Conservation (phyloP, 92 coral and sea anemone genomes). For the Hydrozoanthus gracilis region DNA sequence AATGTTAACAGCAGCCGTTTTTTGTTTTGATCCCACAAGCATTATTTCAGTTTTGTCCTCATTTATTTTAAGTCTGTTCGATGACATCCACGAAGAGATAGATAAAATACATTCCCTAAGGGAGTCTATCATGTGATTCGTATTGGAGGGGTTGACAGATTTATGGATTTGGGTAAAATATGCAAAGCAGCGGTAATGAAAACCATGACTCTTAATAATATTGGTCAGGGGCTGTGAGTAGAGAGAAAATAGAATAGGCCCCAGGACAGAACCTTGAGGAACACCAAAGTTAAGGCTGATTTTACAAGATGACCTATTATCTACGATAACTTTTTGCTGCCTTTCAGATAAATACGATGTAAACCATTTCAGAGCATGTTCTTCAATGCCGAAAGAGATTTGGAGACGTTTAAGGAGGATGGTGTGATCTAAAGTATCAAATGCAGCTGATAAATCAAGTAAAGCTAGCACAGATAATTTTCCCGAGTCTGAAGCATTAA, state of each 20-base stretch:
- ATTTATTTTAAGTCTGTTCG: neutral
- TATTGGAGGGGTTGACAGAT: conserved; percentile 12
- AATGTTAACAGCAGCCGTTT: neutral
- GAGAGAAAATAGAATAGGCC: conserved; percentile 7
- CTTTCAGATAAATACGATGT: conserved; percentile 7
- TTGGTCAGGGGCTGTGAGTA: conserved; percentile 13
- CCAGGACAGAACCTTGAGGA: conserved; percentile 16
- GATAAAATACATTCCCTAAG: neutral
- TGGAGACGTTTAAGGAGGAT: conserved; percentile 4
- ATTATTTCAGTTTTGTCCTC: conserved; percentile 7
- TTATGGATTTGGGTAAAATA: conserved; percentile 7
- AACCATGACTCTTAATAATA: conserved; percentile 29
- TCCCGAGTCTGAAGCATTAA: neutral
- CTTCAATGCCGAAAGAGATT: conserved; percentile 23
- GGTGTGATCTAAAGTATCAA: conserved; percentile 11
- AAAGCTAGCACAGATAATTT: neutral
- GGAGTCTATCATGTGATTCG: neutral
- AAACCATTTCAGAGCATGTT: conserved; percentile 22
- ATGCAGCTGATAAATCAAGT: conserved; percentile 4
- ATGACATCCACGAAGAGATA: neutral
- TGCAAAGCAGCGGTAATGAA: conserved; percentile 19
- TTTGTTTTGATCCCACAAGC: neutral
- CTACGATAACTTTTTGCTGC: neutral
- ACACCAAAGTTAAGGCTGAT: conserved; percentile 20
- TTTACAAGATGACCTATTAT: neutral